Conservation (phyloP, 1,140 invertebrate species). For the Mercenaria mercenaria region DNA sequence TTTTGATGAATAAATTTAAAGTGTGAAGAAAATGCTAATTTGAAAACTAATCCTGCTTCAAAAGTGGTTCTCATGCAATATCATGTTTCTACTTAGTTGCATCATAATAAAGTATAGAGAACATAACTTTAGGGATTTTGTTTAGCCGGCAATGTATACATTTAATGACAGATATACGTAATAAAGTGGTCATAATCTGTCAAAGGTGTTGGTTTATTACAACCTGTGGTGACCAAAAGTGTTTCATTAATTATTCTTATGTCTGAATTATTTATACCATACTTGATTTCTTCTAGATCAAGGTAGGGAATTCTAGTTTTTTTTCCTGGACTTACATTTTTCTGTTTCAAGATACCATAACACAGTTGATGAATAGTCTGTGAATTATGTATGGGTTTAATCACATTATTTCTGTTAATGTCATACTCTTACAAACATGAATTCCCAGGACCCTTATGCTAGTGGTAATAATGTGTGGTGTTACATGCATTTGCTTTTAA, state of each 20-base stretch:
- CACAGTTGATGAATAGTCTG: too few species aligned
- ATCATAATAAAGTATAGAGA: neutral
- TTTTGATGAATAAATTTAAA: neutral
- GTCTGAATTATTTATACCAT: neutral
- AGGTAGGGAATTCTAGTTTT: neutral
- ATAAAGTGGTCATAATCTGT: slow-evolving; percentile 9
- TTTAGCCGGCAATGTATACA: neutral
- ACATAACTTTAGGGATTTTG: neutral
- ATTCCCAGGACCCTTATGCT: too few species aligned
- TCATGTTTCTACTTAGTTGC: neutral
- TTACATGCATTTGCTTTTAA: neutral
- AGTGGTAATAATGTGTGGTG: too few species aligned
- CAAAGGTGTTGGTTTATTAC: neutral
- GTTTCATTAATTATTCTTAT: neutral
- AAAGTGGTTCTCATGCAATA: neutral
- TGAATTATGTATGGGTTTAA: too few species aligned
- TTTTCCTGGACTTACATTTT: too few species aligned
- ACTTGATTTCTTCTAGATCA: neutral
- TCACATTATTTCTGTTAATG: too few species aligned
- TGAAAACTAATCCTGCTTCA: neutral
- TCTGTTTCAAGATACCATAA: too few species aligned
- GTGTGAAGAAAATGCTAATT: neutral
- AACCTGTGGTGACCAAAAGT: neutral
- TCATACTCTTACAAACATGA: too few species aligned
- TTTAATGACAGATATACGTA: neutral